These are phyloP conservation scores for Tribolium freemani DNA, from an alignment of 2,888 invertebrate species.

Conservation along the genomic window DNA sequence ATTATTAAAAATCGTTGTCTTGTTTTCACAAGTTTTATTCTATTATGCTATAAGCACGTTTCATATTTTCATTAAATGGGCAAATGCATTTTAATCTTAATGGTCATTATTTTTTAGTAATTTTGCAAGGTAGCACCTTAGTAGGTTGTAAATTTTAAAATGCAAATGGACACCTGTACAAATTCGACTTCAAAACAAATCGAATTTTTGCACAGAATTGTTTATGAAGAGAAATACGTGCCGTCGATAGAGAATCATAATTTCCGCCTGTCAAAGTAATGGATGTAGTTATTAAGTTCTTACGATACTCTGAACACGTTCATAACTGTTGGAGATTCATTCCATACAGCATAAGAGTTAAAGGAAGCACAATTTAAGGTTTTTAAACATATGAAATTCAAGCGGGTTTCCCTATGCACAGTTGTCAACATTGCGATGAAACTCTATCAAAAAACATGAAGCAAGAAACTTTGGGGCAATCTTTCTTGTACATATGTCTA, in stretches of 20 bases:
- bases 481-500: no score
- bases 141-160: not conserved
- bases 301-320: slow-evolving; percentile 44
- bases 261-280: slow-evolving; percentile 60
- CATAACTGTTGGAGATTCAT: slow-evolving; percentile 38
- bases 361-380: not conserved
- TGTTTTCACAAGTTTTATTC: no score
- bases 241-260: slow-evolving; percentile 57
- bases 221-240: slow-evolving; percentile 51
- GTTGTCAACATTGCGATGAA: no score
- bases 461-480: no score
- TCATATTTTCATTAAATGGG: no score
- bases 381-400: no score
- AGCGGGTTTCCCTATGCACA: no score
- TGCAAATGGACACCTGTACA: not conserved
- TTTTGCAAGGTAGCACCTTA: not conserved
- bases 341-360: slow-evolving; percentile 5
- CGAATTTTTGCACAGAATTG: slow-evolving; percentile 46
- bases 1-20: no score
- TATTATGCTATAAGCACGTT: no score
- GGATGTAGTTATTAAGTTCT: slow-evolving; percentile 57
- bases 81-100: no score
- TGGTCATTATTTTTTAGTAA: not conserved
- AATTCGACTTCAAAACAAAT: slow-evolving; percentile 35
- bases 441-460: no score